A percentile compares a stretch with the other conserved stretches of the same genome.
Conservation (phyloP, 2,113 vertebrate genomes). For the Syrmaticus mikado region DNA sequence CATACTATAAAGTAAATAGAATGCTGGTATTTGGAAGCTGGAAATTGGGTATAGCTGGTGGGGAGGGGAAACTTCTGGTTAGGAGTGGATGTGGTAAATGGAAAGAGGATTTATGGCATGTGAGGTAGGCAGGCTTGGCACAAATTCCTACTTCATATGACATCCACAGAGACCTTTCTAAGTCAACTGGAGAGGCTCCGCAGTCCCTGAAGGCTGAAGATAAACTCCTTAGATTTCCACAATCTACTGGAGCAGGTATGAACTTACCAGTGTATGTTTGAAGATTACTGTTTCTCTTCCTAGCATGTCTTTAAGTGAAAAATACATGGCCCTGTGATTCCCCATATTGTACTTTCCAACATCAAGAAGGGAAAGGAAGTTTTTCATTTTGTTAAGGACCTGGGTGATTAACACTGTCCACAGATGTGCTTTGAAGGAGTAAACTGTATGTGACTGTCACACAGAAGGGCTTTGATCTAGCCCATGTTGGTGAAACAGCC, state of each 20-base stretch:
- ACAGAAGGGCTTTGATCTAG: background rate
- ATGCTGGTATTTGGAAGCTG: background rate
- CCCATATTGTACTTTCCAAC: background rate
- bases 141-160: background rate
- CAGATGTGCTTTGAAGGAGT: background rate
- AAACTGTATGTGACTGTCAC: background rate
- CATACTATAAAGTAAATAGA: background rate
- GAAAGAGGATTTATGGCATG: background rate
- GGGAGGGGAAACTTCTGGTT: background rate
- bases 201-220: background rate
- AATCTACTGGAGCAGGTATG: fast-evolving
- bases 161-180: background rate
- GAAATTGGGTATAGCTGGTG: background rate
- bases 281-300: background rate
- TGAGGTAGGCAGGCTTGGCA: background rate
- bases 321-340: fast-evolving
- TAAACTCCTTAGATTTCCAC: background rate
- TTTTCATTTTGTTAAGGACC: background rate
- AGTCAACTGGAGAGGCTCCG: background rate
- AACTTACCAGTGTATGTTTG: background rate
- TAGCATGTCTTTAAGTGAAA: background rate
- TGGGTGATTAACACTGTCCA: background rate
- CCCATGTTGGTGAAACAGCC: background rate
- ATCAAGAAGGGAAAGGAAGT: background rate
- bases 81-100: background rate